Conservation (phyloP, 2,888 invertebrate species). For the Microctonus aethiopoides region DNA sequence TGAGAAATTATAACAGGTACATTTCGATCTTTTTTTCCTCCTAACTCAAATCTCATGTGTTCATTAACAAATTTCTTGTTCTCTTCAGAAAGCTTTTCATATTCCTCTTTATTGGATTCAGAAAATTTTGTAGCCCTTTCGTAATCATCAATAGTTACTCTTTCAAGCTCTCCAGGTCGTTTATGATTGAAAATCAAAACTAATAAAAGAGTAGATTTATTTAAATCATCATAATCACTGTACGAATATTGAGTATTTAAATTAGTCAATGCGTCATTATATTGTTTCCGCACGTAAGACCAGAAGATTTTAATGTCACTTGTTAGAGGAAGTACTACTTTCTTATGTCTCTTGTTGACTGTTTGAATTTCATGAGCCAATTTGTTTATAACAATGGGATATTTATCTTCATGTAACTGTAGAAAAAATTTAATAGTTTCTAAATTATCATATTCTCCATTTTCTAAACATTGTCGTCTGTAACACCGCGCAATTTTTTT, state of each 20-base stretch:
- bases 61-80: constrained; percentile 26
- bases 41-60: constrained; percentile 36
- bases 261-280: background rate
- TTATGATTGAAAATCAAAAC: constrained; percentile 38
- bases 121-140: constrained; percentile 13
- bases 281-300: constrained; percentile 6
- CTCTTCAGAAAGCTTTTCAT: constrained; percentile 12
- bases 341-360: constrained; percentile 10
- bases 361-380: constrained; percentile 30
- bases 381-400: constrained; percentile 36
- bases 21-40: constrained; percentile 36
- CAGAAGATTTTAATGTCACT: constrained; percentile 27
- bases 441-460: constrained; percentile 8
- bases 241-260: constrained; percentile 18
- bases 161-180: constrained; percentile 36
- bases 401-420: constrained; percentile 36
- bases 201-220: constrained; percentile 24
- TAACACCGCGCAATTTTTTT: constrained; percentile 17
- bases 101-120: constrained; percentile 19
- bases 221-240: constrained; percentile 21
- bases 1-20: constrained; percentile 36
- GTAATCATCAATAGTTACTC: constrained; percentile 30
- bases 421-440: constrained; percentile 38
- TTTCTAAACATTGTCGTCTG: constrained; percentile 20
- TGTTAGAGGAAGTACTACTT: constrained; percentile 6